Percentiles rank a stretch among this genome's conserved stretches.
Conservation (phyloP, 2,797 vertebrate genomes). For the Eidolon dupreanum region DNA sequence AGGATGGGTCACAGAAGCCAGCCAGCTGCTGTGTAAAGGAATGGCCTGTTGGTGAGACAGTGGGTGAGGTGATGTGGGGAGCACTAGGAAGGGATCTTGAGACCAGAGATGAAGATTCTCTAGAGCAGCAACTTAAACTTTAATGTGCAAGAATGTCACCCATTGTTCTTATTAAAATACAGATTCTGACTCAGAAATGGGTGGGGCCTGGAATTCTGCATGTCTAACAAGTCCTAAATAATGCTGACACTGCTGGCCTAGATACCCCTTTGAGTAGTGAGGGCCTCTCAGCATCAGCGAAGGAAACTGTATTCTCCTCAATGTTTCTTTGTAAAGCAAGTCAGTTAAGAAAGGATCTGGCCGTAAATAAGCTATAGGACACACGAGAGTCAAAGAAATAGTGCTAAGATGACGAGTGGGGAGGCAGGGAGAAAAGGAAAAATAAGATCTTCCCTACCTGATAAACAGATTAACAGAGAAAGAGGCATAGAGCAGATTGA, state of each 20-base stretch:
- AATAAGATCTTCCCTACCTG: background rate
- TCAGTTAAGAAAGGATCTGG: background rate
- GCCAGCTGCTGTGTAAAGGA: background rate
- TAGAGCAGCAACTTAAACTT: background rate
- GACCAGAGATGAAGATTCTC: background rate
- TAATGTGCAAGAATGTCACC: background rate
- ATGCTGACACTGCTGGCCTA: fast-evolving
- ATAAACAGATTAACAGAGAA: background rate
- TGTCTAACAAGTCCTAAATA: background rate
- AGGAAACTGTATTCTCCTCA: background rate
- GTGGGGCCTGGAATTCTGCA: background rate
- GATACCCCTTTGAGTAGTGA: fast-evolving
- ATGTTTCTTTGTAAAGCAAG: background rate
- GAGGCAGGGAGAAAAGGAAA: background rate
- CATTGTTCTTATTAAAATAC: background rate
- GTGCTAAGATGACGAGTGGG: background rate
- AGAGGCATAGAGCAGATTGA: background rate
- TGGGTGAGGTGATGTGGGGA: fast-evolving
- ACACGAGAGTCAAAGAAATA: background rate
- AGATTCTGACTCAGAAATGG: background rate
- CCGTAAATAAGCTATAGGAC: background rate
- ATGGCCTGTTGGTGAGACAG: background rate
- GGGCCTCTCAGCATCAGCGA: background rate
- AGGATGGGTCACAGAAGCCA: background rate
- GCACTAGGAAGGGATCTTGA: background rate